Evolutionary conservation across 1,140 invertebrate species (phyloP).

Genomic region (Gryon sp.): DNA sequence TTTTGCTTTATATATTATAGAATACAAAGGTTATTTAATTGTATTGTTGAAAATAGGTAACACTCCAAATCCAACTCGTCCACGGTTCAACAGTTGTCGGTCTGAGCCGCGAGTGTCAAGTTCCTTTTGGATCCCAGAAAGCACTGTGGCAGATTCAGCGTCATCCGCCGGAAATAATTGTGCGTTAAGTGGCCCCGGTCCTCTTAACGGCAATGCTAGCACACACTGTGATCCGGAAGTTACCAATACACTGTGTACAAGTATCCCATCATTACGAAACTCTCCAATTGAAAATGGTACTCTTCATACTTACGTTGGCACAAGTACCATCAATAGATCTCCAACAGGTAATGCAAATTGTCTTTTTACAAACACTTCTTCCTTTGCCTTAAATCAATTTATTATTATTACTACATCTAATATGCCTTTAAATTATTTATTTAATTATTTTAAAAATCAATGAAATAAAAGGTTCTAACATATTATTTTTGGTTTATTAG

Average conservation of each 20-base stretch:
- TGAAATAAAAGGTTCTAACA: too few species aligned
- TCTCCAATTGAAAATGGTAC: constrained; percentile 68
- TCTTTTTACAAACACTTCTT: too few species aligned
- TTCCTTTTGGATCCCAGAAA: constrained; percentile 69
- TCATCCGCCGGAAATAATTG: constrained; percentile 60
- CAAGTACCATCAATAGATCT: constrained; percentile 53
- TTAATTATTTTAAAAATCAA: too few species aligned
- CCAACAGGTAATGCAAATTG: constrained; percentile 44
- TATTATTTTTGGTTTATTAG: too few species aligned
- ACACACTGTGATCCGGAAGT: constrained; percentile 49
- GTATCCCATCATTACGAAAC: constrained; percentile 64
- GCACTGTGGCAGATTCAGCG: constrained; percentile 63
- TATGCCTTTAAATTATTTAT: too few species aligned
- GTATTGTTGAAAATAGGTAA: constrained; percentile 65
- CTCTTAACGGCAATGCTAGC: constrained; percentile 63
- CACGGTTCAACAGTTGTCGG: constrained; percentile 80
- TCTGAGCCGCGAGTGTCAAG: constrained; percentile 73
- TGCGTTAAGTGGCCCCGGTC: constrained; percentile 32
- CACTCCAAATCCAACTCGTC: constrained; percentile 77
- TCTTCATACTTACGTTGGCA: constrained; percentile 49
- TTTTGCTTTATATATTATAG: too few species aligned
- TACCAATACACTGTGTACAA: constrained; percentile 48
- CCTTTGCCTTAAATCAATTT: constrained; percentile 3
- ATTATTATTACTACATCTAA: neutral
- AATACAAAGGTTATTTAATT: neutral